These are phyloP conservation scores for Chiloscyllium punctatum DNA, from an alignment of 2,797 vertebrate species.

Conservation along the genomic window DNA sequence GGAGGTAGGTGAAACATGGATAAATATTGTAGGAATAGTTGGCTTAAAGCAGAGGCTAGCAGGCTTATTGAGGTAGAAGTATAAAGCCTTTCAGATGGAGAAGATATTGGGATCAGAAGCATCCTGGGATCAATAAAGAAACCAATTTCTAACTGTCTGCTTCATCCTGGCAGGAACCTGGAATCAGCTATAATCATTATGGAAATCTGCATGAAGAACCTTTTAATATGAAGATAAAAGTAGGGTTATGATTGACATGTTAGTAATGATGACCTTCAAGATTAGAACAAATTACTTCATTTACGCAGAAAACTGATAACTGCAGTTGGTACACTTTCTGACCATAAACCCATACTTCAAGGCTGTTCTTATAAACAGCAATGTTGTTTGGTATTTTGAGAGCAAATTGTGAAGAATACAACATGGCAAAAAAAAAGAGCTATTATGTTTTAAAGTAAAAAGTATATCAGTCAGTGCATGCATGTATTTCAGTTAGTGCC, in stretches of 20 bases:
- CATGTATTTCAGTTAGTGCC: background rate
- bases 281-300: background rate
- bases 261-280: background rate
- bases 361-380: background rate
- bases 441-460: background rate
- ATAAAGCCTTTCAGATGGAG: too few species aligned
- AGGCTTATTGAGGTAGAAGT: background rate
- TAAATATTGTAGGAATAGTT: background rate
- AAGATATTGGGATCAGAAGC: too few species aligned
- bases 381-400: background rate
- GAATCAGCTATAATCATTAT: background rate
- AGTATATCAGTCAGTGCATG: background rate
- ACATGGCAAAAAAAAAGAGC: background rate
- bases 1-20: background rate
- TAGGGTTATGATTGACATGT: background rate
- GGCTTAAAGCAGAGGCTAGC: background rate
- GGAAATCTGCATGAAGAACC: background rate
- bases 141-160: background rate
- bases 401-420: background rate
- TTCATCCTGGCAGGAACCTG: too few species aligned
- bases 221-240: background rate
- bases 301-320: slow-evolving; percentile 1
- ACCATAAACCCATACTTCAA: background rate
- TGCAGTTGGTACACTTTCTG: background rate
- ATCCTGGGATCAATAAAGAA: background rate